Conservation (phyloP, 2,888 invertebrate species). For the Drosophila falleni region DNA sequence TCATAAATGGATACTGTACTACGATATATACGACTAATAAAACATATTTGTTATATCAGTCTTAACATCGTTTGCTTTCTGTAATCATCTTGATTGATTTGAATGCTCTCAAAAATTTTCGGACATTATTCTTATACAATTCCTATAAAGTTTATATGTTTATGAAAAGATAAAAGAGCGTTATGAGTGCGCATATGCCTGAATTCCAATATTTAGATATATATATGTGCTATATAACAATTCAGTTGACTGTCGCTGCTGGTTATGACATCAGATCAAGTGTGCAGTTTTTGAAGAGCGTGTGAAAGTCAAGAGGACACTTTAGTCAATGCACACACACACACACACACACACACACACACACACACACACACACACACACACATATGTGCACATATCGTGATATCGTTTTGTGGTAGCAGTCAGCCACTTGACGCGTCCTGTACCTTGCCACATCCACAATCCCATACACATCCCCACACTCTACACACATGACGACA, state of each 20-base stretch:
- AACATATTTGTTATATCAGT: too few relatives aligned
- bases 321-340: constrained; percentile 38
- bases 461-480: not conserved
- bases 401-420: constrained; percentile 71
- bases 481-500: constrained; percentile 10
- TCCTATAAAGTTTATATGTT: not conserved
- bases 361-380: constrained; percentile 16
- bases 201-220: not conserved
- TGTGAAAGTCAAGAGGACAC: constrained; percentile 74
- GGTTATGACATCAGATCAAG: constrained; percentile 70
- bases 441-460: constrained; percentile 48
- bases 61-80: too few relatives aligned
- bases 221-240: constrained; percentile 18
- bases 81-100: too few relatives aligned
- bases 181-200: not conserved
- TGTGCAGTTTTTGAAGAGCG: constrained; percentile 65
- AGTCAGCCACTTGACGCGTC: constrained; percentile 65
- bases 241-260: constrained; percentile 49
- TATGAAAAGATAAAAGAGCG: not conserved
- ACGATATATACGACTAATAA: too few relatives aligned
- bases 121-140: not conserved
- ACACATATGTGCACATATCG: constrained; percentile 42
- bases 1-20: too few relatives aligned
- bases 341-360: constrained; percentile 25
- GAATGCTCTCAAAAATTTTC: too few relatives aligned